A percentile compares a stretch with the other conserved stretches of the same genome.
Evolutionary conservation across 2,888 invertebrate species (phyloP).

Genomic region (Leptinotarsa tumamoca): DNA sequence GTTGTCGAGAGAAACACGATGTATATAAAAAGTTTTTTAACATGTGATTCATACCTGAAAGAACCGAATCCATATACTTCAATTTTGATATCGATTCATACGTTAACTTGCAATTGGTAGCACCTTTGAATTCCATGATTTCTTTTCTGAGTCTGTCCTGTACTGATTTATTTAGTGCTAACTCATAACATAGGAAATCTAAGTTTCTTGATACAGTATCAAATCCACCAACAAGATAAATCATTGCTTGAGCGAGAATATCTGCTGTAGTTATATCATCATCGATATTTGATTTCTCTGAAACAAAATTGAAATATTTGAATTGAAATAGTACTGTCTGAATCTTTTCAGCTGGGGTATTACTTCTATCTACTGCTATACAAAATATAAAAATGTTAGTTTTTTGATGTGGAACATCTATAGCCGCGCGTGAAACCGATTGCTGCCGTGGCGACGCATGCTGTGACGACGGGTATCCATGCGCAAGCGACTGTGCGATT

Average conservation of each 20-base stretch:
- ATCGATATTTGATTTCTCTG: neutral
- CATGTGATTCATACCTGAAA: neutral
- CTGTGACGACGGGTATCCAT: too few species aligned
- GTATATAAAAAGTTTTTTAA: too few species aligned
- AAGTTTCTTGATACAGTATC: neutral
- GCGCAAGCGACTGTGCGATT: too few species aligned
- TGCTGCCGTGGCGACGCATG: too few species aligned
- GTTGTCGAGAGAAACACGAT: too few species aligned
- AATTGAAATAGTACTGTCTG: too few species aligned
- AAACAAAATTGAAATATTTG: neutral
- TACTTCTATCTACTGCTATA: too few species aligned
- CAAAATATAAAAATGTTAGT: too few species aligned
- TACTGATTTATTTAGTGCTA: conserved; percentile 1
- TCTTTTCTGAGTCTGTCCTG: neutral
- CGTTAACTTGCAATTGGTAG: neutral
- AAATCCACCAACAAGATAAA: conserved; percentile 5
- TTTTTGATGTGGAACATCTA: too few species aligned
- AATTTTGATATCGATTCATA: neutral
- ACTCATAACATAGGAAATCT: neutral
- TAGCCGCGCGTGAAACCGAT: too few species aligned
- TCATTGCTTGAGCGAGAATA: conserved; percentile 6
- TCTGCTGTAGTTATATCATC: neutral
- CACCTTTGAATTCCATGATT: neutral
- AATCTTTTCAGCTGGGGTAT: too few species aligned
- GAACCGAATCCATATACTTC: neutral